phyloP scores from a whole-genome alignment of 2,113 vertebrate genomes.

The Notothenia coriiceps region DNA sequence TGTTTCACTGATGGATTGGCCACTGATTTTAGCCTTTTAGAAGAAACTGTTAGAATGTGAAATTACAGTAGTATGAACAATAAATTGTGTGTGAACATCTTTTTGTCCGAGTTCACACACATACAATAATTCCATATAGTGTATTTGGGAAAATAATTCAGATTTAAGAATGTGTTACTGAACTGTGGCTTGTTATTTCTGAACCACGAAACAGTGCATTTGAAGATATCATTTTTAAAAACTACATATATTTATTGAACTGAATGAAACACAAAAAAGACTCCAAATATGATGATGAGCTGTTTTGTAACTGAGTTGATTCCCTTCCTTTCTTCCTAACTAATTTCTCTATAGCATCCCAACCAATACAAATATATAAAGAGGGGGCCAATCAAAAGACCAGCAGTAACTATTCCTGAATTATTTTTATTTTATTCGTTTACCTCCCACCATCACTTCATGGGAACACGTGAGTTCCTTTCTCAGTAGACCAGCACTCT shows the following conservation, averaged over 20 bases:
- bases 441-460: constrained; percentile 30
- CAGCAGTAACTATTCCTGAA: constrained; percentile 38
- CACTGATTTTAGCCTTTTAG: constrained; percentile 45
- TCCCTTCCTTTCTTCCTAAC: constrained; percentile 17
- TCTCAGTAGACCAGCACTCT: constrained; percentile 49
- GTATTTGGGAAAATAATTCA: not conserved
- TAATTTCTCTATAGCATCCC: constrained; percentile 5
- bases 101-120: not conserved
- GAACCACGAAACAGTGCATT: too few species aligned
- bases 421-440: constrained; percentile 17
- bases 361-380: constrained; percentile 37
- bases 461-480: constrained; percentile 38
- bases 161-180: not conserved
- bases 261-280: constrained; percentile 6
- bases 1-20: constrained; percentile 38
- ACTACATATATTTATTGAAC: not conserved
- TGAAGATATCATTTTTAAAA: not conserved
- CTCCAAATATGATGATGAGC: not conserved
- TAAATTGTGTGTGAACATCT: constrained; percentile 20
- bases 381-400: constrained; percentile 25
- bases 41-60: constrained; percentile 47
- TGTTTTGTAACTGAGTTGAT: constrained; percentile 15
- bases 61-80: constrained; percentile 40
- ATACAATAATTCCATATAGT: not conserved
- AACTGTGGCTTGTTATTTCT: not conserved